Evolutionary conservation across 2,888 invertebrate species (phyloP).

Genomic region (Agriopis leucophaearia): DNA sequence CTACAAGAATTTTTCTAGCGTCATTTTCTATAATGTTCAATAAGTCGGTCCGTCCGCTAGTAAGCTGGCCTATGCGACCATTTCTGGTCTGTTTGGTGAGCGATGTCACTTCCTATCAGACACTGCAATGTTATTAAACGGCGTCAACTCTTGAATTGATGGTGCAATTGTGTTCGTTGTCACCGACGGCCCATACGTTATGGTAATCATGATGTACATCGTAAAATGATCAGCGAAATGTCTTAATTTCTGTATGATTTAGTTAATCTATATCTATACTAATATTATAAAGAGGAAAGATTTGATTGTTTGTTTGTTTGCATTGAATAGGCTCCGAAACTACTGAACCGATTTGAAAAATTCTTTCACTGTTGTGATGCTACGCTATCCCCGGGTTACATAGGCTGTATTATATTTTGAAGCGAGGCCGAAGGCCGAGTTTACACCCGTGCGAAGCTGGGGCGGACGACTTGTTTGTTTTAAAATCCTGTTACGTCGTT

Average conservation of each 20-base stretch:
- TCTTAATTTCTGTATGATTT: conserved; percentile 14
- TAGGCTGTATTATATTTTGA: too few species aligned
- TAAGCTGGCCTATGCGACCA: not conserved
- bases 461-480: too few species aligned
- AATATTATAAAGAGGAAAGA: too few species aligned
- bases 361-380: too few species aligned
- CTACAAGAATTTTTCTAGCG: not conserved
- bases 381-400: too few species aligned
- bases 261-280: not conserved
- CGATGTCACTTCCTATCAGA: conserved; percentile 6
- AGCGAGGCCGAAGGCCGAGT: too few species aligned
- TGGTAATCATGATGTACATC: conserved; percentile 21
- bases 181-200: conserved; percentile 10
- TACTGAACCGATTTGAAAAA: too few species aligned
- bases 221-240: conserved; percentile 25
- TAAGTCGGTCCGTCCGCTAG: not conserved
- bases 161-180: conserved; percentile 35
- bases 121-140: conserved; percentile 27
- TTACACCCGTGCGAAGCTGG: too few species aligned
- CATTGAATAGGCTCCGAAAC: too few species aligned
- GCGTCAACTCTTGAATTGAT: conserved; percentile 41
- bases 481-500: not conserved
- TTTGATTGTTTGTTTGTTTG: too few species aligned
- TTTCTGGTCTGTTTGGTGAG: not conserved
- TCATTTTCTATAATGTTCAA: not conserved